These are phyloP conservation scores for Trichopria drosophilae DNA, from an alignment of 2,888 invertebrate species.

Conservation along the genomic window DNA sequence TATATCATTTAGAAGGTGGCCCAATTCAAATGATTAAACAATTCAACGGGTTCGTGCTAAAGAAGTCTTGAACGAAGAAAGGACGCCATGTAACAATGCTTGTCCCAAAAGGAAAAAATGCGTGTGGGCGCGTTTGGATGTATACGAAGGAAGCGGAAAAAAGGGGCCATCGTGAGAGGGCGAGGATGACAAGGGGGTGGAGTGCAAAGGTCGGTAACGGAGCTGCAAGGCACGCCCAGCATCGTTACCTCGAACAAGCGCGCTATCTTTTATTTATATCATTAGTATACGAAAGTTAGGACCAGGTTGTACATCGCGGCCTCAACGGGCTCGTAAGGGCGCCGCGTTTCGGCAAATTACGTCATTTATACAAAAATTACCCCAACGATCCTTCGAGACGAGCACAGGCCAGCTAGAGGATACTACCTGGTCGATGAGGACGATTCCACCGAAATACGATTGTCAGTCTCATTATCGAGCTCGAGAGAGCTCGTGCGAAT, in stretches of 20 bases:
- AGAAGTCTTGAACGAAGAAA: no score
- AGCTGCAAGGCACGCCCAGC: constrained; percentile 34
- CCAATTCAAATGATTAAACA: no score
- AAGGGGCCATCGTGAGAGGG: constrained; percentile 11
- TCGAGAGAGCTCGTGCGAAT: constrained; percentile 3
- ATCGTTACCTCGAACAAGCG: constrained; percentile 46
- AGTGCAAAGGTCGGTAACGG: constrained; percentile 18
- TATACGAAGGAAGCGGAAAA: constrained; percentile 20
- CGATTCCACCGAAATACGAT: constrained; percentile 15
- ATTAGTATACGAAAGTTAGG: constrained; percentile 41
- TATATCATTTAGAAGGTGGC: no score
- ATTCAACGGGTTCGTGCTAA: no score
- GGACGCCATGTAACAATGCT: neutral
- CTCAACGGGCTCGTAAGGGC: constrained; percentile 44
- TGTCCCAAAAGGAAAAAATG: neutral
- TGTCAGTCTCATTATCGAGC: constrained; percentile 20
- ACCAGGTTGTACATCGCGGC: constrained; percentile 37
- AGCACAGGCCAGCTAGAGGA: neutral
- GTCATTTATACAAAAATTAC: constrained; percentile 40
- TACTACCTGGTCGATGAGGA: neutral
- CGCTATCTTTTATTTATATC: constrained; percentile 51
- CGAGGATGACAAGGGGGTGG: constrained; percentile 12
- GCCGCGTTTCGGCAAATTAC: constrained; percentile 39
- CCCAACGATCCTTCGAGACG: constrained; percentile 12
- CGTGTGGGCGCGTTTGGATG: neutral